Conservation (phyloP, 1,140 invertebrate species). For the Musca domestica region DNA sequence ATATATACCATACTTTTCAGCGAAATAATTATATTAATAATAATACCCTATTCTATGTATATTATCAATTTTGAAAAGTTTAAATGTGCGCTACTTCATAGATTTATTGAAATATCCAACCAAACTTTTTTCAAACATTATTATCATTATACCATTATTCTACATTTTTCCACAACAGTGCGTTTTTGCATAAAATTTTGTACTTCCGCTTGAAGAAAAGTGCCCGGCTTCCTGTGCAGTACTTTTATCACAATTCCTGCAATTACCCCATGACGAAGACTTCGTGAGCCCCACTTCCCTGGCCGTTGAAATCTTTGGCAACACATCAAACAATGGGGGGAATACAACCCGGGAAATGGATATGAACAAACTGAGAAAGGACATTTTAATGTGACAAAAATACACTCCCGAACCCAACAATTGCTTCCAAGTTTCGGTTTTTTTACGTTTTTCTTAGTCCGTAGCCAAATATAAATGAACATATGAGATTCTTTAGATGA, state of each 20-base stretch:
- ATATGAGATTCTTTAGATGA: too few relatives aligned
- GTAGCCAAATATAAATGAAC: too few relatives aligned
- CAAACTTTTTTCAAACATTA: neutral
- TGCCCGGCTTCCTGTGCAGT: slow-evolving; percentile 13
- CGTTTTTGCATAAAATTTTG: slow-evolving; percentile 18
- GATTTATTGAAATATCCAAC: too few relatives aligned
- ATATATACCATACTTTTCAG: too few relatives aligned
- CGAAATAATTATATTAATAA: too few relatives aligned
- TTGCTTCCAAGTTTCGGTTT: too few relatives aligned
- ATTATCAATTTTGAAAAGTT: too few relatives aligned
- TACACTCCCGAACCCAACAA: neutral
- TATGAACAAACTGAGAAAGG: neutral
- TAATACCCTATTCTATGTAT: too few relatives aligned
- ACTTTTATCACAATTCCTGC: slow-evolving; percentile 22
- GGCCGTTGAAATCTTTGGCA: neutral
- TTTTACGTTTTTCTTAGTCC: too few relatives aligned
- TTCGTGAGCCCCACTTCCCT: neutral
- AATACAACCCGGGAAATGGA: neutral
- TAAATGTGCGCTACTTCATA: too few relatives aligned
- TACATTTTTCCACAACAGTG: slow-evolving; percentile 8
- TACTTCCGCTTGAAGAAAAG: slow-evolving; percentile 5
- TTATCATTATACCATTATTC: neutral
- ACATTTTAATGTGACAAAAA: slow-evolving; percentile 17
- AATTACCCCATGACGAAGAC: neutral
- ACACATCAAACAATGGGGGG: neutral